These are phyloP conservation scores for Conus canariensis DNA, from an alignment of 2,888 invertebrate genomes.

Conservation along the genomic window DNA sequence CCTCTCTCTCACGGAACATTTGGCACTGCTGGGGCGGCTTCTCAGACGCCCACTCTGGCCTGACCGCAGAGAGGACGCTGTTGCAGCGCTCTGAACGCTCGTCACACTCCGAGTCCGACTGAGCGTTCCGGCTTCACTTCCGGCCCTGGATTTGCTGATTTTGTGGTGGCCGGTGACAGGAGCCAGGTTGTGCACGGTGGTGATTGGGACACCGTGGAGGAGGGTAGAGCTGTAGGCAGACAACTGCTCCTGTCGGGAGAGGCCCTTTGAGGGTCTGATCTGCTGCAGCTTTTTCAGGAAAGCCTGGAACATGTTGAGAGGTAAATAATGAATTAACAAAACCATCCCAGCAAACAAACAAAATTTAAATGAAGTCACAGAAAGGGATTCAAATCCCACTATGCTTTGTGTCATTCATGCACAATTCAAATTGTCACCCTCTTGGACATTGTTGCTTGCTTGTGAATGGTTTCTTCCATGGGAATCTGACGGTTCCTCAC, in stretches of 20 bases:
- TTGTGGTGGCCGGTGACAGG: background rate
- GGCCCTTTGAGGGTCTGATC: slow-evolving; percentile 63
- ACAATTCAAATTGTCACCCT: too few species aligned
- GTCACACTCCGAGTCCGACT: slow-evolving; percentile 43
- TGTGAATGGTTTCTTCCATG: too few species aligned
- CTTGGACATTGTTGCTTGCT: too few species aligned
- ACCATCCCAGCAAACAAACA: too few species aligned
- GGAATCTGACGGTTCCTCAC: too few species aligned
- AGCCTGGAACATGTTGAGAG: slow-evolving; percentile 55
- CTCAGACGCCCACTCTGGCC: slow-evolving; percentile 37
- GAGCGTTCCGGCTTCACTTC: slow-evolving; percentile 36
- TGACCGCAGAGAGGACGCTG: slow-evolving; percentile 38
- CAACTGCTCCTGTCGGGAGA: slow-evolving; percentile 68
- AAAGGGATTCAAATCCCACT: too few species aligned
- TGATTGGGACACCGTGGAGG: slow-evolving; percentile 66
- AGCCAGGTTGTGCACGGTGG: slow-evolving; percentile 47
- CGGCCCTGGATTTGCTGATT: background rate
- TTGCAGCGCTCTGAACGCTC: slow-evolving; percentile 48
- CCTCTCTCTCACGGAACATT: slow-evolving; percentile 33
- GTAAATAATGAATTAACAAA: too few species aligned
- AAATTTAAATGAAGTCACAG: too few species aligned
- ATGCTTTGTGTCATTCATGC: too few species aligned
- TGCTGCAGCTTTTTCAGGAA: slow-evolving; percentile 66
- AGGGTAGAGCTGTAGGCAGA: slow-evolving; percentile 61
- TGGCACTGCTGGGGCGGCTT: slow-evolving; percentile 44